Evolutionary conservation across 2,113 vertebrate genomes (phyloP), one percentile per base, ranked within the genome.

Genomic region (Silurus meridionalis): DNA sequence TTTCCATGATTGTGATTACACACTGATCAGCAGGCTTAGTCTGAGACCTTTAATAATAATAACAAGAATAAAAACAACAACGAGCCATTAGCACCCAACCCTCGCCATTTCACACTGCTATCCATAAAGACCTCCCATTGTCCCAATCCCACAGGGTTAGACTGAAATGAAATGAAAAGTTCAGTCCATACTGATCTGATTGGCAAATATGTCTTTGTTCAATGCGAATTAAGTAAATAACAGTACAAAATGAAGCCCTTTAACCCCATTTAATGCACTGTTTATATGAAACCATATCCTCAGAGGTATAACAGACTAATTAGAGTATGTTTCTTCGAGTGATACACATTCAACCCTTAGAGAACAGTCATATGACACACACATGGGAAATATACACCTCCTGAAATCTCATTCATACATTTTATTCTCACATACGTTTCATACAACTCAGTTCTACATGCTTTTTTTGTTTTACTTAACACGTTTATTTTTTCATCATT

Each of bases 1-100:
- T 84, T 74, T 57, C 23, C 15, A 13, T 9, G 19, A 75, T 14
- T 10, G 53, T 50, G 67, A 74, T 74, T 64, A 5, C 14, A n/a
- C 58, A 14, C 53, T 84, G 21, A 60, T 84, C 23, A 63, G 83
- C 50, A 50, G n/a, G 7, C 28, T 74, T 61, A 50, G 8, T 84
- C 55, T 60, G 83, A 77, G 83, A 74, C 55, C 50, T 84, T 84
- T 60, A 58, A 64, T 85, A 85, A 85, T 55, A 14, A 64, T 9
- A 37, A 37, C 37, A 37, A 37, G 1, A 37, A 37, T 37, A 37
- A 37, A 37, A 37, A 37, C 37, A 37, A 37, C 37, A 37, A 37
- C 37, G 19, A 52, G 48, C 46, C 72, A 64, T 55, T 78, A 48
- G 53, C 28, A 85, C 61, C 0, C 83, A 53, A 8, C n/a, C 37